Base-by-base conservation (phyloP, 2,797 vertebrate genomes). In the Pterois miles region DNA sequence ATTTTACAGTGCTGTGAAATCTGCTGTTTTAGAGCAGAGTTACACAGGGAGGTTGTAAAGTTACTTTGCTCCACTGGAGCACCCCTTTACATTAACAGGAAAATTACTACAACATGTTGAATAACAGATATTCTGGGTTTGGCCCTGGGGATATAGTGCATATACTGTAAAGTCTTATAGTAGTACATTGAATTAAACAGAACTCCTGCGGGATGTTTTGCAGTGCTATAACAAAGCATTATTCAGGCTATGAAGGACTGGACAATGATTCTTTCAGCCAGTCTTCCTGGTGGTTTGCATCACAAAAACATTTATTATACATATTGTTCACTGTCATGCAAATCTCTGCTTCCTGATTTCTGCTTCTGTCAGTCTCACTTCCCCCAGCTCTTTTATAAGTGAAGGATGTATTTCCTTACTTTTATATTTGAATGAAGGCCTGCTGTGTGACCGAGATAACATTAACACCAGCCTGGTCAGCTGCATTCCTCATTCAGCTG, bases 41-140 rank as follows among this genome's bases (percentile, higher is more conserved):
- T 80, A 58, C 65, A 57, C 29, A 16, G 31, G 27, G 25, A 85
- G 59, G 53, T 53, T 77, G 81, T 85, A 77, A 87, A 83, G 68
- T 76, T 67, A 18, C 83, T 56, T 54, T 67, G 62, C 76, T 66
- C 64, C 53, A 27, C 50, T 80, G 46, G 50, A 63, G 66, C 27
- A 29, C 25, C 62, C 2, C 57, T 64, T 88, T 88, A 89, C 78
- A 80, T 80, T 71, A 81, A 81, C 14, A 68, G 65, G 78, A 65
- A 88, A 88, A 94, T 91, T 90, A 78, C 85, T 88, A 63, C 89
- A 94, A 65, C 78, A 83, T 94, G 92, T 90, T 91, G 74, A 78
- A 78, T 82, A 72, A 69, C 53, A 83, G 48, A 56, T 71, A 77
- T 68, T 56, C 59, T 27, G 5, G 5, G 27, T 20, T 9, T 8